Base-by-base conservation (phyloP, 2,113 vertebrate genomes). In the Diadophis punctatus region DNA sequence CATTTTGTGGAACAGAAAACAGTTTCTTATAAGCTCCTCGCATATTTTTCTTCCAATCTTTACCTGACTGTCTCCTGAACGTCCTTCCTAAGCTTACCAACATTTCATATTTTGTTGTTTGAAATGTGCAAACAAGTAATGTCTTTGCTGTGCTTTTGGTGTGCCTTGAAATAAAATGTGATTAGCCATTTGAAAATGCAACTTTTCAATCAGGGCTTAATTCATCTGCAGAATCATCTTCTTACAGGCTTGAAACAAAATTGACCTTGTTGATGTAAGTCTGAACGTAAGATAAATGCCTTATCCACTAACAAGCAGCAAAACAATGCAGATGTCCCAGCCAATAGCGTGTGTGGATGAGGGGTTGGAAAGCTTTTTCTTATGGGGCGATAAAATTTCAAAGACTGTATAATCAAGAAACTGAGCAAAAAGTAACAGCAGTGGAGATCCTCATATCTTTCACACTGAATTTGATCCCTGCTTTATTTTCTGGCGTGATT, bases 241-340 rank as follows among this genome's bases (percentile, higher is more conserved):
- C 92, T 94, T 93, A 94, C 94, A 95, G 91, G 93, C 96, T 95
- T 94, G 88, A 94, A 94, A 92, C 95, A 96, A 95, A 96, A 96
- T 96, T 97, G 96, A 97, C 96, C 96, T 96, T 96, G 94, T 96
- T 96, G 95, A 95, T 95, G 90, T 95, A n/a, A 95, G 93, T 95
- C 93, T 95, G 95, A 94, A 90, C n/a, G 51, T 95, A 94, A 94
- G 95, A 95, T 96, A 88, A 94, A 87, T 94, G 92, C 86, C 93
- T 97, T 96, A 96, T 96, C 95, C 91, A 49, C 90, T 96, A 96
- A 96, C 93, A 93, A 96, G 93, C 92, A 87, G 51, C 93, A 93
- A 91, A 95, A 92, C 91, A 92, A 60, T 51, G 34, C 49, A 90
- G 91, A 90, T 95, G 94, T 96, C 95, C 90, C 48, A 87, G 92